Percentiles rank a stretch among this genome's conserved stretches.
Conservation (phyloP, 2,888 invertebrate genomes). For the Phengaris arion region DNA sequence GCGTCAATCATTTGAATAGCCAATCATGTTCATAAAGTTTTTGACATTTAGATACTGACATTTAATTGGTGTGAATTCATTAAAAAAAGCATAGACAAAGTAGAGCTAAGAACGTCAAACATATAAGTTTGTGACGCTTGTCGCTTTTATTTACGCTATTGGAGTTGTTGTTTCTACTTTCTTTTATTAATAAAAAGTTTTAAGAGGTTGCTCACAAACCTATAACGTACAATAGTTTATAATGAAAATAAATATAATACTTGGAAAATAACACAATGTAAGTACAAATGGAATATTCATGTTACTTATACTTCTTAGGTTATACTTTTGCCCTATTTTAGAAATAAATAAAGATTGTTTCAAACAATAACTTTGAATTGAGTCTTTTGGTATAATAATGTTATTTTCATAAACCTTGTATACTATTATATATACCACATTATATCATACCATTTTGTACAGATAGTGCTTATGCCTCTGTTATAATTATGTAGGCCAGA, state of each 20-base stretch:
- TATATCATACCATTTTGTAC: too few relatives aligned
- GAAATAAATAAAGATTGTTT: background rate
- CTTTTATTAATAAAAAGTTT: background rate
- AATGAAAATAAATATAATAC: background rate
- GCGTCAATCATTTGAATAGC: background rate
- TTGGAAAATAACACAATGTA: constrained; percentile 3
- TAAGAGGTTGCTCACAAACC: background rate
- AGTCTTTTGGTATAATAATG: background rate
- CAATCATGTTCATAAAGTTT: background rate
- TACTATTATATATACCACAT: background rate
- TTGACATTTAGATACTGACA: background rate
- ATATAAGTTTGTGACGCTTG: background rate
- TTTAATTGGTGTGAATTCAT: background rate
- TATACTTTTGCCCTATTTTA: background rate
- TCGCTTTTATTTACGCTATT: background rate
- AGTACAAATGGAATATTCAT: background rate
- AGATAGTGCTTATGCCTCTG: background rate
- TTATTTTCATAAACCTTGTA: background rate
- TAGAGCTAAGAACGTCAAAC: background rate
- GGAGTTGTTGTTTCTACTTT: background rate
- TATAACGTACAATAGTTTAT: background rate
- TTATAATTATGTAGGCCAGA: background rate
- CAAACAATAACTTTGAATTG: background rate
- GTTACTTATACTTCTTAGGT: background rate
- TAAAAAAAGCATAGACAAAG: background rate